A percentile compares a stretch with the other conserved stretches of the same genome.
These are phyloP conservation scores for Agonopterix subpropinquella DNA, from an alignment of 2,888 invertebrate genomes.

Conservation along the genomic window DNA sequence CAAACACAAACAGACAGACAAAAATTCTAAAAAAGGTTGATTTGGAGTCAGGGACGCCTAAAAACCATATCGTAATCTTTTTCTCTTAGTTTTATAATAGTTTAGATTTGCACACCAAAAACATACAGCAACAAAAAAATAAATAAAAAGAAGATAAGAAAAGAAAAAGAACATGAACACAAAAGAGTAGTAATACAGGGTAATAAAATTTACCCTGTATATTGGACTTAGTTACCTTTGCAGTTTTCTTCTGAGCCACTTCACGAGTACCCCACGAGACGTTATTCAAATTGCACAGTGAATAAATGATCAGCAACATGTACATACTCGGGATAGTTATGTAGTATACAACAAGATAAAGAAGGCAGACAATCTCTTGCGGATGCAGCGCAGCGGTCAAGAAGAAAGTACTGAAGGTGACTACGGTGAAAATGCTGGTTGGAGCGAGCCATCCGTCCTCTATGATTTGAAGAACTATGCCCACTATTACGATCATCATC, in stretches of 20 bases:
- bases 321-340: slow-evolving; percentile 97
- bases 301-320: slow-evolving; percentile 92
- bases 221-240: slow-evolving; percentile 41
- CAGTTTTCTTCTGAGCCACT: slow-evolving; percentile 68
- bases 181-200: too few species aligned
- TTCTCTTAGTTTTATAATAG: too few species aligned
- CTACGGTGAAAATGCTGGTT: slow-evolving; percentile 88
- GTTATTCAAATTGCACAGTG: slow-evolving; percentile 94
- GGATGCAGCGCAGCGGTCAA: slow-evolving; percentile 85
- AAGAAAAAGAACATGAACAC: too few species aligned
- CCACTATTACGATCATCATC: slow-evolving; percentile 91
- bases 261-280: slow-evolving; percentile 97
- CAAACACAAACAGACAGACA: too few species aligned
- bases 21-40: too few species aligned
- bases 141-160: too few species aligned
- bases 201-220: too few species aligned
- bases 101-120: too few species aligned
- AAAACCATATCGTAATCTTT: too few species aligned
- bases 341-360: slow-evolving; percentile 84
- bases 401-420: slow-evolving; percentile 81
- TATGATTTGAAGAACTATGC: slow-evolving; percentile 84
- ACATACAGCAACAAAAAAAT: too few species aligned
- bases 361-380: slow-evolving; percentile 83
- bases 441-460: slow-evolving; percentile 89
- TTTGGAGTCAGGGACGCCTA: too few species aligned